phyloP scores from a whole-genome alignment of 2,797 vertebrate genomes.

The Sebastes itinus region DNA sequence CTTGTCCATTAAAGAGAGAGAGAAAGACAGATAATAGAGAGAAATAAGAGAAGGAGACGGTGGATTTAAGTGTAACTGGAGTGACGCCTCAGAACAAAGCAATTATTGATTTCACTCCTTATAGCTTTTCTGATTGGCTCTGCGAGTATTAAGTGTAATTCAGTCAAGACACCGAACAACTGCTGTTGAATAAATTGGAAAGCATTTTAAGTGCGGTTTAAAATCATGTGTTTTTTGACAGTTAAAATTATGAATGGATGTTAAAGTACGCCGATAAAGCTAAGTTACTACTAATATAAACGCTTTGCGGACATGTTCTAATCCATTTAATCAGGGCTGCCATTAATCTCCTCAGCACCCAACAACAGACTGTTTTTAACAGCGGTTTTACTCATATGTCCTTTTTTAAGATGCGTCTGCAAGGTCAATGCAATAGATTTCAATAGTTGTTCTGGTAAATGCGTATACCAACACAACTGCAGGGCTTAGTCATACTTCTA shows the following conservation, averaged over 20 bases:
- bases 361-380: neutral
- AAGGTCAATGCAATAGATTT: constrained; percentile 21
- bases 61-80: constrained; percentile 1
- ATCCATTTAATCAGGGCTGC: neutral
- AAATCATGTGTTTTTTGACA: neutral
- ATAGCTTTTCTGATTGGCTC: constrained; percentile 22
- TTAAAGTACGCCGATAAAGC: neutral
- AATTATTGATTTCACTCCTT: constrained; percentile 43
- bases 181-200: neutral
- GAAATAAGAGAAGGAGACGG: neutral
- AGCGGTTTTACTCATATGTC: neutral
- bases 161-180: neutral
- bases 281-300: neutral
- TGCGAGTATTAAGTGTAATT: constrained; percentile 3
- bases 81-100: constrained; percentile 16
- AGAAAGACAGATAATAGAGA: neutral
- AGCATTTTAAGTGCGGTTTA: neutral
- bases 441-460: constrained; percentile 8
- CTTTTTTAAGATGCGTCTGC: neutral
- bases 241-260: neutral
- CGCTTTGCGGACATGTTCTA: neutral
- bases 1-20: neutral
- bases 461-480: neutral
- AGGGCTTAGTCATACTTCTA: neutral
- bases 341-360: neutral